Base-by-base conservation (phyloP, 2,797 vertebrate species). In the Macrochelys suwanniensis region DNA sequence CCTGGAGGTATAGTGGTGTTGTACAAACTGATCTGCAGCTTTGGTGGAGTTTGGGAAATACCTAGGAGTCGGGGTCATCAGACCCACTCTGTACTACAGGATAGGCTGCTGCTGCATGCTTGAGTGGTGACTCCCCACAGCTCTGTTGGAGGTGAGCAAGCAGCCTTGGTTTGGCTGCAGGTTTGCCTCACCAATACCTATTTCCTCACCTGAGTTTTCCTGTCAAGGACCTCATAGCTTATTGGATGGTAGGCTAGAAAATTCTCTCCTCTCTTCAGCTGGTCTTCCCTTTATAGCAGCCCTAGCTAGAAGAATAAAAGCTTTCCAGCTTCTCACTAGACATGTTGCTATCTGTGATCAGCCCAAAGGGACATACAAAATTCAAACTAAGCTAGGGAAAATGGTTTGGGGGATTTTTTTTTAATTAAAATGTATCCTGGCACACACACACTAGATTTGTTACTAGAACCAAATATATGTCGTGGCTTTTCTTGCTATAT, bases 391-490 rank as follows among this genome's bases (percentile, higher is more conserved):
- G 65, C 59, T 61, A 17, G 15, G 28, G 31, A 17, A 68, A 68
- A 42, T 90, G 11, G 53, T 84, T 86, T 74, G 53, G 57, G 76
- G 16, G 51, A 74, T 16, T 92, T 86, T 68, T 13, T 88, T 33
- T 78, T 85, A 82, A 82, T 84, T 93, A 76, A 90, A 93, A 92
- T 84, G 65, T 45, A 56, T 88, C 84, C 77, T 89, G 82, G 76
- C 13, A 88, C 83, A 90, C 78, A 80, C 26, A 65, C 16, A 65
- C 33, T 68, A 19, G 37, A 50, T 84, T 90, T 65, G 83, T 88
- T 86, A 88, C 59, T 33, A 53, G 45, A 86, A 54, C 81, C 85
- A 92, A 28, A 68, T 71, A n/a, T 80, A 5, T 87, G 81, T 82
- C 45, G 33, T 54, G n/a, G 84, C 76, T 68, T 84, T 79, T 90